Conservation (phyloP, 2,888 invertebrate species). For the Chrysolina haemoptera region DNA sequence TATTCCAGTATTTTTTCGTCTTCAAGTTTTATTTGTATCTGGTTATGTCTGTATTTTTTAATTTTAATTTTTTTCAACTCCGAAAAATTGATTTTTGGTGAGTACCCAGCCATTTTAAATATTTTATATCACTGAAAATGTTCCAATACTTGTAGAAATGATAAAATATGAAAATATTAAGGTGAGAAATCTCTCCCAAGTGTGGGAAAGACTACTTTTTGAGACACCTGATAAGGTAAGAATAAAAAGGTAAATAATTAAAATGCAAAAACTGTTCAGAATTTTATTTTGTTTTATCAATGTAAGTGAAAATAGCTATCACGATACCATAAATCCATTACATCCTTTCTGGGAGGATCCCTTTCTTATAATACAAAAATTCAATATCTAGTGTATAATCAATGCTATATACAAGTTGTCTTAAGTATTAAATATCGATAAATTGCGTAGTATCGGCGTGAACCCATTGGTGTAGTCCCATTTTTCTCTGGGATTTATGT, state of each 20-base stretch:
- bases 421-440: conserved; percentile 37
- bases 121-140: too few relatives aligned
- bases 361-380: conserved; percentile 60
- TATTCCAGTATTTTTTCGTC: too few relatives aligned
- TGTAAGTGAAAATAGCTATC: conserved; percentile 65
- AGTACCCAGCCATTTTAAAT: too few relatives aligned
- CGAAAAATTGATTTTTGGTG: too few relatives aligned
- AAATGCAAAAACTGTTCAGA: conserved; percentile 24
- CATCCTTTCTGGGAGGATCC: conserved; percentile 56
- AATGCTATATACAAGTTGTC: conserved; percentile 60
- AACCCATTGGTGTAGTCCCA: conserved; percentile 5
- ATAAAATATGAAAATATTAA: too few relatives aligned
- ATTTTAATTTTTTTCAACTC: too few relatives aligned
- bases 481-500: conserved; percentile 28
- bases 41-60: too few relatives aligned
- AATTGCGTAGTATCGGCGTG: conserved; percentile 38
- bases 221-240: too few relatives aligned
- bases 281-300: conserved; percentile 60
- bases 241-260: not conserved
- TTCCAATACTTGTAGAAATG: too few relatives aligned
- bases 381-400: conserved; percentile 55
- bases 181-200: too few relatives aligned
- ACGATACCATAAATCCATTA: conserved; percentile 62
- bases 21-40: too few relatives aligned
- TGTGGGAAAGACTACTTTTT: too few relatives aligned